These are phyloP conservation scores for Pluvialis apricaria DNA, from an alignment of 2,113 vertebrate species.

Conservation along the genomic window DNA sequence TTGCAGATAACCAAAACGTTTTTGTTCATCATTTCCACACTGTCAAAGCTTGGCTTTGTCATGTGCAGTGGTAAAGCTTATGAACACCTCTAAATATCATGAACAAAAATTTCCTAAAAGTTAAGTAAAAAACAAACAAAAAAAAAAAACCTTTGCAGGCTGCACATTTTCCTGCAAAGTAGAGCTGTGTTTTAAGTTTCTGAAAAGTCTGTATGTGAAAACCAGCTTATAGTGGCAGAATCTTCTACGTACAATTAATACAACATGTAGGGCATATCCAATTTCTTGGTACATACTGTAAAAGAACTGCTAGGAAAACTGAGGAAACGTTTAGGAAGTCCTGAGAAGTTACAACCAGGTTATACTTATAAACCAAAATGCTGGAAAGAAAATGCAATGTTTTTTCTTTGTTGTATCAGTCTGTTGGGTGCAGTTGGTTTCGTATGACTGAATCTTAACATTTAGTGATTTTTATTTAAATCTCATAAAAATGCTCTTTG, in stretches of 20 bases:
- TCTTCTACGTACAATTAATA: constrained; percentile 21
- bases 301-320: constrained; percentile 9
- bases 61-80: neutral
- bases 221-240: neutral
- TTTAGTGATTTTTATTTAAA: neutral
- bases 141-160: neutral
- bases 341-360: constrained; percentile 35
- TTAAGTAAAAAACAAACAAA: neutral
- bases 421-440: constrained; percentile 29
- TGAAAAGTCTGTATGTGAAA: neutral
- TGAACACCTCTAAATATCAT: neutral
- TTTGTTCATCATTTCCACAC: constrained; percentile 10
- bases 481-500: constrained; percentile 29
- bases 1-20: constrained; percentile 1
- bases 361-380: constrained; percentile 29
- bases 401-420: neutral
- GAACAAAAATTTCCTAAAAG: neutral
- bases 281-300: constrained; percentile 35
- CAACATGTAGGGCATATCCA: constrained; percentile 16
- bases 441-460: neutral
- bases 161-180: constrained; percentile 7
- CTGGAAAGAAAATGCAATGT: neutral
- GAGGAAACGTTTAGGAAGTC: constrained; percentile 26
- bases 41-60: neutral
- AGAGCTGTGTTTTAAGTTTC: neutral